A percentile compares a stretch with the other conserved stretches of the same genome.
Evolutionary conservation across 2,797 vertebrate genomes (phyloP).

Genomic region (Remorina albescens): DNA sequence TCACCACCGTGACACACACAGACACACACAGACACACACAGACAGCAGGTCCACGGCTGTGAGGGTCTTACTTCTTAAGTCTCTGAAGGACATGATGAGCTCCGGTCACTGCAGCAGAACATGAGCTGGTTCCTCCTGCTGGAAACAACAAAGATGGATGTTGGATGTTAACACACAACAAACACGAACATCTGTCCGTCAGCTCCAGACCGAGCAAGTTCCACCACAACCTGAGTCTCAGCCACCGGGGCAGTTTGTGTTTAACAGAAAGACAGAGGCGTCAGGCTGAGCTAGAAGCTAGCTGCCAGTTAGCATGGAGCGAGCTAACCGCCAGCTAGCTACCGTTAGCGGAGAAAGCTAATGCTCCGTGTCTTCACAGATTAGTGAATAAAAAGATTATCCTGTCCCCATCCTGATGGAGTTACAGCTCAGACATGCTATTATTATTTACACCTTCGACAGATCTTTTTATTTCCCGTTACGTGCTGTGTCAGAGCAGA

Average conservation of each 20-base stretch:
- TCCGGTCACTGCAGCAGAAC: neutral
- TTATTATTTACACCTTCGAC: too few relatives aligned
- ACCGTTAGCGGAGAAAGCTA: constrained; percentile 18
- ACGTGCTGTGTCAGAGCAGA: neutral
- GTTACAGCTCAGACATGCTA: too few relatives aligned
- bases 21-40: neutral
- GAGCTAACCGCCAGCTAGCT: constrained; percentile 5
- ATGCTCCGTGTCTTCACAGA: neutral
- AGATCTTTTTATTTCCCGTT: constrained; percentile 32
- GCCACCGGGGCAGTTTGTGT: too few relatives aligned
- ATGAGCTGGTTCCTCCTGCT: neutral
- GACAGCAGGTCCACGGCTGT: too few relatives aligned
- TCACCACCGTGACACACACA: neutral
- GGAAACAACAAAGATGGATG: too few relatives aligned
- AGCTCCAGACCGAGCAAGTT: too few relatives aligned
- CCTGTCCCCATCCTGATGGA: too few relatives aligned
- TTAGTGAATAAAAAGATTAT: too few relatives aligned
- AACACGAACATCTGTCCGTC: neutral
- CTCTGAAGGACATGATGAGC: constrained; percentile 78
- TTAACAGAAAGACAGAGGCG: too few relatives aligned
- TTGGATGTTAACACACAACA: neutral
- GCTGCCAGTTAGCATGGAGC: too few relatives aligned
- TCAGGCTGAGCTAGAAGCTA: too few relatives aligned
- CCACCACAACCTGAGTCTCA: neutral
- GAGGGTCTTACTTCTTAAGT: constrained; percentile 74